Evolutionary conservation across 2,113 vertebrate species (phyloP), one percentile per base, ranked within the genome.

Genomic region (Lepidothrix coronata): DNA sequence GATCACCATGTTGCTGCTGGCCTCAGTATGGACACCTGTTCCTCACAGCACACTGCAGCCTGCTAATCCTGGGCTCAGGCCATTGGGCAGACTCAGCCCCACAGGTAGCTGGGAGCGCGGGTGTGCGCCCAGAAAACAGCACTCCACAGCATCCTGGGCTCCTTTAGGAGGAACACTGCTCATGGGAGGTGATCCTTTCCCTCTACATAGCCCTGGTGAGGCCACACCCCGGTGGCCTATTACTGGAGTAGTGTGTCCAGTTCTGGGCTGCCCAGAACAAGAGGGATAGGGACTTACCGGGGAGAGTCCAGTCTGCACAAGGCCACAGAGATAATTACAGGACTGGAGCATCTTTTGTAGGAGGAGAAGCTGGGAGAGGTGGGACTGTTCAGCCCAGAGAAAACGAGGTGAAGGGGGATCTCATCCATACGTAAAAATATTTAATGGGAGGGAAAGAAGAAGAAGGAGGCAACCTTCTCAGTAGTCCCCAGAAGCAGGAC

Each of bases 1-100:
- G 22, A 62, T 71, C n/a, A 75, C 70, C 11, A 8, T 8, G 19
- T 10, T 27, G 51, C 43, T 57, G 41, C 66, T 82, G 49, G 59
- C 23, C 23, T 87, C 12, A 43, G 9, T 51, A 54, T 0, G 1
- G 43, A 12, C 15, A 21, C 24, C 39, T 37, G 52, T 30, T 65
- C 0, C 2, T 51, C 49, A 35, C 2, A 70, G 57, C 6, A 1
- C n/a, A 46, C 25, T 27, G 24, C 49, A 71, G 37, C 14, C 68
- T 0, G 0, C 3, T 4, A 18, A 39, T 43, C 28, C 44, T 48
- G n/a, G 27, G 51, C 55, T 80, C 33, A 35, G 44, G 25, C 0
- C 2, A 39, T 10, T 35, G 8, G 7, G 24, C 1, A 8, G 43
- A 57, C 37, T 65, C 8, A 7, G 49, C 33, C 67, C 74, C 62